Base-by-base conservation (phyloP, 2,888 invertebrate species). In the Noctua janthina region DNA sequence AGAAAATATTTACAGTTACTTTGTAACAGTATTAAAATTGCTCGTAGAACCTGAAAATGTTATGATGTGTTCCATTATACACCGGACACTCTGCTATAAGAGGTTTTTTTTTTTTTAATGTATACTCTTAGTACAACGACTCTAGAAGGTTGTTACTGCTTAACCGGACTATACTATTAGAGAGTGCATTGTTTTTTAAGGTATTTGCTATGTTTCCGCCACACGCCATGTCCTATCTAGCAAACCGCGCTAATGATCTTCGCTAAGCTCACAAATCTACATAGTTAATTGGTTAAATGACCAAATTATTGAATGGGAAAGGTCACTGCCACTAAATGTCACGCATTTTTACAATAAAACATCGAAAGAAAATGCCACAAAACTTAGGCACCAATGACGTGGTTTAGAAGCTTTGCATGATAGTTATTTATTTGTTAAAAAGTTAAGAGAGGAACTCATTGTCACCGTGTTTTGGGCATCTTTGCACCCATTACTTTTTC, bases 1-100 rank as follows among this genome's bases (percentile, higher is more conserved):
- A 81, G 51, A 85, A 82, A 81, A 75, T 83, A 86, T 88, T 77
- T 88, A 88, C 81, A 88, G 71, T 76, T 79, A 82, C 71, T 78
- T 75, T 80, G 79, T 82, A 79, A 81, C 82, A 81, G 76, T 83
- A 81, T 81, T 76, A 70, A 68, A 79, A 78, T 82, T 69, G 73
- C 62, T 76, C 3, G 71, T 78, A 84, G 43, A 80, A 81, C 71
- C 81, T 83, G 87, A 87, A 78, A 83, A 79, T 59, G 62, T 78
- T 83, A 75, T 56, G 43, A 54, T 76, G 69, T 66, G 51, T 74
- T 68, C 71, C 56, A 56, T 77, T 77, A 64, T 51, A 72, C 74
- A 68, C 43, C 4, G 6, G 43, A 35, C n/a, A 72, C 20, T 29
- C 29, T 15, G 39, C 29, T 69, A 54, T 43, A n/a, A 51, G 29